Evolutionary conservation across 2,113 vertebrate genomes (phyloP).

Genomic region (Rhinoderma darwinii): DNA sequence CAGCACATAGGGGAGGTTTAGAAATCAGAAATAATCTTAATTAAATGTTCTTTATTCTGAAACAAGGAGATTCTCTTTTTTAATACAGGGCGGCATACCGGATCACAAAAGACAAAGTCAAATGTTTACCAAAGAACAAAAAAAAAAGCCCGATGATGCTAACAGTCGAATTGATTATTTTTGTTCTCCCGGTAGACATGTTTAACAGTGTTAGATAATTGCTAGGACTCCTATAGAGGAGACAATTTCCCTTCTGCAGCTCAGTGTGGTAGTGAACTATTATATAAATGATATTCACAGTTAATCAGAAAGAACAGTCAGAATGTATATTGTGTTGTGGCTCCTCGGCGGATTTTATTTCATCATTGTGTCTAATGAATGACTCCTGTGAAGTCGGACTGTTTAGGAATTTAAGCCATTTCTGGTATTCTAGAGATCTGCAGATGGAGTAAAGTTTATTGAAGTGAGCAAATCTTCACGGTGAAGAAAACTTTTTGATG

Average conservation of each 20-base stretch:
- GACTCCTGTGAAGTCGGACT: background rate
- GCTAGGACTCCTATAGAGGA: slow-evolving; percentile 37
- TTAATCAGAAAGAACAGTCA: slow-evolving; percentile 10
- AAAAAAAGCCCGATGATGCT: slow-evolving; percentile 71
- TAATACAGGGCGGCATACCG: slow-evolving; percentile 63
- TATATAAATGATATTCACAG: background rate
- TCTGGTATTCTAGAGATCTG: background rate
- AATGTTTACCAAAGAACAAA: slow-evolving; percentile 89
- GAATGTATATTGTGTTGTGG: background rate
- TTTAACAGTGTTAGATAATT: slow-evolving; percentile 62
- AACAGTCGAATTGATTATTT: slow-evolving; percentile 72
- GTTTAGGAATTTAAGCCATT: background rate
- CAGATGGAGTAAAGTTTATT: background rate
- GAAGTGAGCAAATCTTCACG: background rate
- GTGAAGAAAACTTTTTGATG: background rate
- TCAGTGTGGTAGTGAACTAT: background rate
- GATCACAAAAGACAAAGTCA: slow-evolving; percentile 80
- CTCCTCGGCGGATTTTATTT: background rate
- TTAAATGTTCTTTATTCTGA: slow-evolving; percentile 74
- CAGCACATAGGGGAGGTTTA: slow-evolving; percentile 54
- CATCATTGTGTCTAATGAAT: background rate
- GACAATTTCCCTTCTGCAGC: slow-evolving; percentile 9
- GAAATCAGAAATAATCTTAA: slow-evolving; percentile 73
- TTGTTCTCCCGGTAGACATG: slow-evolving; percentile 71
- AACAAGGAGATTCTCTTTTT: slow-evolving; percentile 61